A percentile compares a stretch with the other conserved stretches of the same genome.
These are phyloP conservation scores for Camponotus vicinus DNA, from an alignment of 1,140 invertebrate genomes.

Conservation along the genomic window DNA sequence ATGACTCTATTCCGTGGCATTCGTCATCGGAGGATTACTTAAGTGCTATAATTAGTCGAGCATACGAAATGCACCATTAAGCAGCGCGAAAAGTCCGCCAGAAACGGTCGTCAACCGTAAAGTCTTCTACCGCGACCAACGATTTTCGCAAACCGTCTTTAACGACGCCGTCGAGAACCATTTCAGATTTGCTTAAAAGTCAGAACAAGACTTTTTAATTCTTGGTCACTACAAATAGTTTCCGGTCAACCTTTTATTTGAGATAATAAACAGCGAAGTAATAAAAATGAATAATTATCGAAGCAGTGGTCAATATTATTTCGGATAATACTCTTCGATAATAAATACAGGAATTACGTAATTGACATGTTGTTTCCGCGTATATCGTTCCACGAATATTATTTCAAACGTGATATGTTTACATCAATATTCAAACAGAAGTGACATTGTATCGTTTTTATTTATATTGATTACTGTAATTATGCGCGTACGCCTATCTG, in stretches of 20 bases:
- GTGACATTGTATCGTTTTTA: not conserved
- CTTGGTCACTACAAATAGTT: not conserved
- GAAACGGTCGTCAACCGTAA: constrained; percentile 32
- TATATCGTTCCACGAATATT: constrained; percentile 33
- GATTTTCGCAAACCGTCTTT: constrained; percentile 45
- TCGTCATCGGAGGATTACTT: constrained; percentile 58
- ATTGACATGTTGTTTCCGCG: constrained; percentile 38
- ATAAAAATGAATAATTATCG: constrained; percentile 28
- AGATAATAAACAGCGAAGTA: not conserved
- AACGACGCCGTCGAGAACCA: constrained; percentile 14
- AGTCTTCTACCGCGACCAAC: constrained; percentile 13
- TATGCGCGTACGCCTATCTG: not conserved
- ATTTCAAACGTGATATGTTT: constrained; percentile 35
- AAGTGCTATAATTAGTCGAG: constrained; percentile 76
- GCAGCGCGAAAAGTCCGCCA: constrained; percentile 17
- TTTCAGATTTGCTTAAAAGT: not conserved
- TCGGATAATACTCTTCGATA: constrained; percentile 14
- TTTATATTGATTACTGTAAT: not conserved
- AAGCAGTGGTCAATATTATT: constrained; percentile 39
- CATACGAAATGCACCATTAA: constrained; percentile 36
- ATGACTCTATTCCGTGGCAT: constrained; percentile 65
- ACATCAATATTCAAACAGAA: not conserved
- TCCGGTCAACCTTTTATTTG: not conserved
- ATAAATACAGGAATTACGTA: constrained; percentile 2
- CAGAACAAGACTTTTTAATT: not conserved